Evolutionary conservation across 2,888 invertebrate genomes (phyloP), one percentile per base, ranked within the genome.

Genomic region (Drosophila nr. perissopoda): DNA sequence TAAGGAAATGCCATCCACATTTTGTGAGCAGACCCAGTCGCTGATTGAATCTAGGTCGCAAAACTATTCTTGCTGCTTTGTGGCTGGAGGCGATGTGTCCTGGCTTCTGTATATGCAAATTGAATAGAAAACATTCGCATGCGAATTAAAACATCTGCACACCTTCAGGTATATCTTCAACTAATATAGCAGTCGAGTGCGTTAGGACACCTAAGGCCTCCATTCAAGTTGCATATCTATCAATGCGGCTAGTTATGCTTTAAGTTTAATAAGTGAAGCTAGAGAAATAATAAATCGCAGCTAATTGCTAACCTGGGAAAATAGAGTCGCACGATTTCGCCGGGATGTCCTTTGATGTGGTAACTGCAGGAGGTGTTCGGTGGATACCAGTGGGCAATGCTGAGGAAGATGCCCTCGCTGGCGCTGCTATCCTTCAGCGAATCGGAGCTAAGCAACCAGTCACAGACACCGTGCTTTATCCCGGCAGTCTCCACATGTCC

Each of bases 341-440:
- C 97, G 5, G 96, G 95, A 53, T 96, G 95, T 0, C 98, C 98
- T 92, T 97, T 96, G 94, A 98, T 97, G 80, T 97, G 95, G 92
- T 98, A 98, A 49, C 97, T 97, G 93, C 98, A 98, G 18, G 97
- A 97, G 0, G 98, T 98, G 91, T 97, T 97, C 0, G 98, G 97
- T 0, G 98, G 98, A 92, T 98, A 98, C 98, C 98, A 98, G 91
- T 98, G 98, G 0, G 97, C 97, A 18, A 98, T 97, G 1, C 97
- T 97, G 27, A 98, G 94, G 93, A 98, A 98, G 81, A 98, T 97
- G 8, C 97, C 98, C 91, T 98, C 97, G 34, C 96, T 96, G 91
- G 96, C 97, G 33, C 97, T 96, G 57, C 96, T 96, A 81, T 96
- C 95, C 91, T 95, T 95, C 29, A 98, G 93, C 42, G 96, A 96